Evolutionary conservation across 2,888 invertebrate species (phyloP), one percentile per base, ranked within the genome.

Genomic region (Coelogynopora nodosa): DNA sequence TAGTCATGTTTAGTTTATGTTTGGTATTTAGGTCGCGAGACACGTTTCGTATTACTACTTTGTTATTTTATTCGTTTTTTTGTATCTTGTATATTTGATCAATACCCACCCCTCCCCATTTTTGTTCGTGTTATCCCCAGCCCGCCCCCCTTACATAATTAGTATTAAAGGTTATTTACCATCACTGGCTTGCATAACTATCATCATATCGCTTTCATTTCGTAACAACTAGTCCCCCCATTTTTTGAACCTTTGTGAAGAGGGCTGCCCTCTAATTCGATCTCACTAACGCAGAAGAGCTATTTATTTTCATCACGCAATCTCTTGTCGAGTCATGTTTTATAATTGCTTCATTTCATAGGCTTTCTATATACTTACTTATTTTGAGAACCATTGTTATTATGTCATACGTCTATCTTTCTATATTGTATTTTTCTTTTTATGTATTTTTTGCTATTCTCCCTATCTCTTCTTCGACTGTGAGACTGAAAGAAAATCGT

Each of bases 191-290:
- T 74, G 5, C 74, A 5, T 74, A 74, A 5, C 74, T 74, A 23
- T 74, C 5, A 74, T 74, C 74, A 74, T 74, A 74, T 74, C 74
- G 74, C 74, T 74, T 74, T 13, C 74, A 74, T 74, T 74, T 74
- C 23, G 23, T 74, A 74, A 13, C 5, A 13, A n/a, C 74, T 23
- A n/a, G 23, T n/a, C 74, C 2, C 74, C 27, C 74, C 2, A n/a
- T n/a, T n/a, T n/a, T n/a, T n/a, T n/a, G n/a, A n/a, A n/a, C n/a
- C n/a, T n/a, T n/a, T n/a, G n/a, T n/a, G n/a, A n/a, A n/a, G n/a
- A n/a, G n/a, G n/a, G n/a, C n/a, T 49, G 5, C 49, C 18, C 5
- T 49, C 49, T 49, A 10, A 49, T 49, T 49, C 74, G 74, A 74
- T 74, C 74, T 74, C 74, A 74, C 23, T 26, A 49, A 49, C 74